Percentiles rank a stretch among this genome's conserved stretches.
These are phyloP conservation scores for Porphyrio hochstetteri DNA, from an alignment of 2,113 vertebrate species.

Conservation along the genomic window DNA sequence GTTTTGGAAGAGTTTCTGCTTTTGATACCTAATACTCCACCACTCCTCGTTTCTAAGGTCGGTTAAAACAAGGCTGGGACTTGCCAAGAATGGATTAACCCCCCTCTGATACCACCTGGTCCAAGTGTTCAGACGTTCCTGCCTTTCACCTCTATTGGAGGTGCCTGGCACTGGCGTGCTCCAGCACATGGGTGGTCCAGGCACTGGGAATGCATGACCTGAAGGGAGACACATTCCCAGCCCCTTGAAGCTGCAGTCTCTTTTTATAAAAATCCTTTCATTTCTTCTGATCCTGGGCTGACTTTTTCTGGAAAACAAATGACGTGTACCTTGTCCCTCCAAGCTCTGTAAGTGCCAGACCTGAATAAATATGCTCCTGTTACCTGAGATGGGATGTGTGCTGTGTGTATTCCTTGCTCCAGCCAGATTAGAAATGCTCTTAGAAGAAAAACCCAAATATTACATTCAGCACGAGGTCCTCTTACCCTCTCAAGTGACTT, in stretches of 20 bases:
- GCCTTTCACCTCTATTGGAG: not conserved
- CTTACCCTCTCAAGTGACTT: not conserved
- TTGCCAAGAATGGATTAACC: not conserved
- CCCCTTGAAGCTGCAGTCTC: slow-evolving; percentile 22
- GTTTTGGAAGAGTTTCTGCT: slow-evolving; percentile 60
- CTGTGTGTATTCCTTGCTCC: slow-evolving; percentile 51
- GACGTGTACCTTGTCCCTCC: slow-evolving; percentile 28
- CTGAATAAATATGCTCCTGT: slow-evolving; percentile 67
- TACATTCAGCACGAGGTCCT: not conserved
- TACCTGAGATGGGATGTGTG: slow-evolving; percentile 38
- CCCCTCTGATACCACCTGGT: not conserved
- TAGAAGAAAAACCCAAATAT: not conserved
- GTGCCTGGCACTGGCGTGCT: not conserved
- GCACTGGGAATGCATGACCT: slow-evolving; percentile 27
- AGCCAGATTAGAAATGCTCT: not conserved
- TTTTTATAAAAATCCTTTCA: not conserved
- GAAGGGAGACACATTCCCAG: slow-evolving; percentile 12
- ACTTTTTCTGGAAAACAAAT: slow-evolving; percentile 55
- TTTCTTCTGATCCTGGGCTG: slow-evolving; percentile 48
- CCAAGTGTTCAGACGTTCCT: not conserved
- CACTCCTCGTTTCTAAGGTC: not conserved
- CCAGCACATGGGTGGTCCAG: not conserved
- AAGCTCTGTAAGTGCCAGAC: slow-evolving; percentile 65
- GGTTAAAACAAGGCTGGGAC: slow-evolving; percentile 36
- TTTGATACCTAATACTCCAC: slow-evolving; percentile 37